Conservation (phyloP, 1,140 invertebrate genomes). For the Ooceraea biroi region DNA sequence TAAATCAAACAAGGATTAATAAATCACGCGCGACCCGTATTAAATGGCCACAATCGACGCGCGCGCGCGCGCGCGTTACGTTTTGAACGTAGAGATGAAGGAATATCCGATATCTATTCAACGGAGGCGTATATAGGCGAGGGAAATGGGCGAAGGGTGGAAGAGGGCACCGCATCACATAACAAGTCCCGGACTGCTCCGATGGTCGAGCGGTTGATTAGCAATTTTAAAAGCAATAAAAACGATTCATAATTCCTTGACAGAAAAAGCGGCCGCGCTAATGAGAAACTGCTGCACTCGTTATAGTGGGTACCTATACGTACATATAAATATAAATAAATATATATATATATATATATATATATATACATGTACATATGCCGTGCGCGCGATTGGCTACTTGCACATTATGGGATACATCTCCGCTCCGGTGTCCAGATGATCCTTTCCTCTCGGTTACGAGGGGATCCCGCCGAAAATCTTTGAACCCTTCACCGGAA, state of each 20-base stretch:
- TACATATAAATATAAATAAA: not conserved
- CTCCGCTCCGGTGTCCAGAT: not conserved
- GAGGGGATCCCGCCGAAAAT: conserved; percentile 30
- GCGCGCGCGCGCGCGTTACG: conserved; percentile 19
- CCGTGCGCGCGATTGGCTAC: conserved; percentile 11
- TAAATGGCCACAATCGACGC: conserved; percentile 46
- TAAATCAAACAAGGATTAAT: conserved; percentile 70
- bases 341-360: not conserved
- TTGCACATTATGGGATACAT: conserved; percentile 53
- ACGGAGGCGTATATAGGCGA: conserved; percentile 45
- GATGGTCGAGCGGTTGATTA: conserved; percentile 76
- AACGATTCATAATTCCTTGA: conserved; percentile 79
- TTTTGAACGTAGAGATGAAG: conserved; percentile 16
- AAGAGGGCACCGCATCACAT: conserved; percentile 48
- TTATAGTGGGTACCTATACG: conserved; percentile 40
- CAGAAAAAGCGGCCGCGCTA: conserved; percentile 79
- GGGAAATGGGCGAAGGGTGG: conserved; percentile 10
- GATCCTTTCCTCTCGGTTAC: conserved; percentile 4
- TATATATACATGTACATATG: no score
- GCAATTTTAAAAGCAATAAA: conserved; percentile 81
- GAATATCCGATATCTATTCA: conserved; percentile 52
- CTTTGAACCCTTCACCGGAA: conserved; percentile 45
- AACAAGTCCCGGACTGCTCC: conserved; percentile 70
- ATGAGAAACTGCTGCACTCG: conserved; percentile 78
- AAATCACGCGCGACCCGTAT: conserved; percentile 49